Conservation (phyloP, 2,888 invertebrate species). For the Limenitis camilla region DNA sequence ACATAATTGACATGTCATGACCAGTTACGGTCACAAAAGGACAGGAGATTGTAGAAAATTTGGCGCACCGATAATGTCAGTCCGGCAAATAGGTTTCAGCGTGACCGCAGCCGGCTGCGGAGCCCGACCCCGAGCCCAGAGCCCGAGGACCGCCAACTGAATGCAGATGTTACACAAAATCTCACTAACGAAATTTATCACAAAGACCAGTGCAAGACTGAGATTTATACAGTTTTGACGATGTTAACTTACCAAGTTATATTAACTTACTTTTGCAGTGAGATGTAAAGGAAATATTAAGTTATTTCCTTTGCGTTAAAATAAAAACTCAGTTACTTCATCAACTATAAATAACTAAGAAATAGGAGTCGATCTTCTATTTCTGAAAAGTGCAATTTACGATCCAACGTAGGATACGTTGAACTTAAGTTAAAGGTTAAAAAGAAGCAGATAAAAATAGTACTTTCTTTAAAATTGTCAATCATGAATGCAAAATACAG, state of each 20-base stretch:
- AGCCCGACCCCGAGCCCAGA: constrained; percentile 17
- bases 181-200: constrained; percentile 11
- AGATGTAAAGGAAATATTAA: too few relatives aligned
- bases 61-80: constrained; percentile 60
- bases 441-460: too few relatives aligned
- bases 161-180: constrained; percentile 38
- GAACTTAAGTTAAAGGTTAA: too few relatives aligned
- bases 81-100: constrained; percentile 53
- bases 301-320: too few relatives aligned
- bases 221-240: constrained; percentile 2
- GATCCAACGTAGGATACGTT: too few relatives aligned
- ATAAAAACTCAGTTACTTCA: too few relatives aligned
- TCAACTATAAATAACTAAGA: too few relatives aligned
- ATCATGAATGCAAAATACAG: too few relatives aligned
- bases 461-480: too few relatives aligned
- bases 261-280: not conserved
- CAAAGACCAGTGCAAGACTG: constrained; percentile 7
- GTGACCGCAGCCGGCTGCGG: constrained; percentile 31
- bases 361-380: too few relatives aligned
- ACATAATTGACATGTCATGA: constrained; percentile 71
- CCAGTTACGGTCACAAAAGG: constrained; percentile 64
- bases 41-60: constrained; percentile 68
- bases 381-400: too few relatives aligned
- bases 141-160: constrained; percentile 38
- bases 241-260: not conserved